phyloP scores from a whole-genome alignment of 2,797 vertebrate genomes.

The Syncerus caffer region DNA sequence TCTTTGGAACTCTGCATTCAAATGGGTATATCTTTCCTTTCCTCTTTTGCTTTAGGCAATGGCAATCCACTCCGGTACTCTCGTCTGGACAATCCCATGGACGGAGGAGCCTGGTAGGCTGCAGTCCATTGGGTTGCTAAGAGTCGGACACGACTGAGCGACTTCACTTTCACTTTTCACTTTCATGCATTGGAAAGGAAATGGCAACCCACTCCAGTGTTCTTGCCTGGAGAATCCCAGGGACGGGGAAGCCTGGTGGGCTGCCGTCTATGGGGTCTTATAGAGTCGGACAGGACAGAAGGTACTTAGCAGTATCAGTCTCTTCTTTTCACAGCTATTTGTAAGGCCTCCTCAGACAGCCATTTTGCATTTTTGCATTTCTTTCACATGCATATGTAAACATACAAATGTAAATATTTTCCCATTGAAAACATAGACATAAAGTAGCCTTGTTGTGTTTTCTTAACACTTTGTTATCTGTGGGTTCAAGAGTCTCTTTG shows the following conservation, averaged over 20 bases:
- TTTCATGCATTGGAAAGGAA: no score
- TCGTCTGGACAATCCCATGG: no score
- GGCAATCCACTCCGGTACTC: no score
- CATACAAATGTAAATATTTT: background rate
- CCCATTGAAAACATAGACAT: background rate
- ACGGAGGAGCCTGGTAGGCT: no score
- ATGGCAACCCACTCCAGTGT: no score
- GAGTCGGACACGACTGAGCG: no score
- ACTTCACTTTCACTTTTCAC: no score
- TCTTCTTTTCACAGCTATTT: background rate
- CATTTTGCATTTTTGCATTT: background rate
- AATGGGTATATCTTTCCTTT: background rate
- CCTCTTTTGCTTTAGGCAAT: background rate
- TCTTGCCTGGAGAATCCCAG: background rate
- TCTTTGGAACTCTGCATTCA: background rate
- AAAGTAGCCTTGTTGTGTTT: background rate
- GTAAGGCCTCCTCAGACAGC: background rate
- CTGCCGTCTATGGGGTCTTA: no score
- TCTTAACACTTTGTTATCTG: background rate
- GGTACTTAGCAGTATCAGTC: background rate
- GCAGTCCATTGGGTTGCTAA: no score
- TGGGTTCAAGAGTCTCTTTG: background rate
- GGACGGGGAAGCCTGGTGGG: no score
- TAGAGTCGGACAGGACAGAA: no score
- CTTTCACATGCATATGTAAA: background rate